Evolutionary conservation across 2,113 vertebrate genomes (phyloP).

Genomic region (Cheilinus undulatus): DNA sequence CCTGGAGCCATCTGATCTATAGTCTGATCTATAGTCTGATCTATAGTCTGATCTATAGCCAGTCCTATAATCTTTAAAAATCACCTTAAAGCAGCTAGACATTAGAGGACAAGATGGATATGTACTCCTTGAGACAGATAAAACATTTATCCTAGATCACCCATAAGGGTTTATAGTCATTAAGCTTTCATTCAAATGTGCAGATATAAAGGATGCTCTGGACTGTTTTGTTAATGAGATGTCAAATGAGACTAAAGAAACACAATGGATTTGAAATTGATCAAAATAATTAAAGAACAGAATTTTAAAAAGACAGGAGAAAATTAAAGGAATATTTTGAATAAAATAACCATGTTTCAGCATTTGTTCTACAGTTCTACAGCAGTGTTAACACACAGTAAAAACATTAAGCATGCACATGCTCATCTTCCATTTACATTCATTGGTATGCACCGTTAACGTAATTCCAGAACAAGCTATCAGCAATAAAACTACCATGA

Average conservation of each 20-base stretch:
- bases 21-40: constrained; percentile 37
- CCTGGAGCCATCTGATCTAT: constrained; percentile 26
- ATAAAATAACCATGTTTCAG: constrained; percentile 4
- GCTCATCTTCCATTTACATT: background rate
- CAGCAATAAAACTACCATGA: constrained; percentile 28
- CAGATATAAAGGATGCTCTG: background rate
- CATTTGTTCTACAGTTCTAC: background rate
- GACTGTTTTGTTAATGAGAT: background rate
- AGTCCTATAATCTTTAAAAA: constrained; percentile 40
- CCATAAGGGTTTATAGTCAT: constrained; percentile 10
- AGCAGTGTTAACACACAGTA: constrained; percentile 17
- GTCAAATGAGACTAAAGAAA: background rate
- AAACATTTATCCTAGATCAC: constrained; percentile 15
- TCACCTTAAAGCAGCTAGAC: constrained; percentile 26
- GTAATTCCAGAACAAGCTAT: constrained; percentile 22
- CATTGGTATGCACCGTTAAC: constrained; percentile 7
- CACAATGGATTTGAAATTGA: constrained; percentile 6
- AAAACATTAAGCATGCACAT: constrained; percentile 14
- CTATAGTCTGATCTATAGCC: constrained; percentile 34
- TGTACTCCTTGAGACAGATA: constrained; percentile 25
- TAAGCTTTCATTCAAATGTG: constrained; percentile 11
- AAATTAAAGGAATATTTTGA: constrained; percentile 1
- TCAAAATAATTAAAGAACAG: background rate
- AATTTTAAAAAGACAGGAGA: background rate
- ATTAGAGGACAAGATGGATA: constrained; percentile 29